Evolutionary conservation across 2,888 invertebrate genomes (phyloP).

Genomic region (Trilocha varians): DNA sequence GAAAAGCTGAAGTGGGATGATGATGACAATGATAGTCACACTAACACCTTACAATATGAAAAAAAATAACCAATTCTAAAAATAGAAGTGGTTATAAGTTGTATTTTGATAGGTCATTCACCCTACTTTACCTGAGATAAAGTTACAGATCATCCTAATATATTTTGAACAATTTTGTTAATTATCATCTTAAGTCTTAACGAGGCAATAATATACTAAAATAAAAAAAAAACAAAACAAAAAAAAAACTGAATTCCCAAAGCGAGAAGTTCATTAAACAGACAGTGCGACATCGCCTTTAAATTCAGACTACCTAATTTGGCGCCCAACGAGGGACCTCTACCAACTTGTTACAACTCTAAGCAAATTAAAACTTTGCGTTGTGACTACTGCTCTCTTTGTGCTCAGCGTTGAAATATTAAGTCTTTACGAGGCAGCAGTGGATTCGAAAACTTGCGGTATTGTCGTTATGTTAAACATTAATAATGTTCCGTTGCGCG

Average conservation of each 20-base stretch:
- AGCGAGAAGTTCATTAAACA: neutral
- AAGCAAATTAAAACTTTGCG: slow-evolving; percentile 71
- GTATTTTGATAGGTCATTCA: too few species aligned
- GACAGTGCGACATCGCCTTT: slow-evolving; percentile 11
- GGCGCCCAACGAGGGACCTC: slow-evolving; percentile 64
- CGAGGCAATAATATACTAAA: too few species aligned
- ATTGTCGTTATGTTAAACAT: slow-evolving; percentile 57
- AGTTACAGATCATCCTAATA: too few species aligned
- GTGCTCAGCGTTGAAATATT: slow-evolving; percentile 65
- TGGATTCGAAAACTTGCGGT: slow-evolving; percentile 48
- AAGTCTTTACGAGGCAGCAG: slow-evolving; percentile 65
- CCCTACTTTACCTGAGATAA: too few species aligned
- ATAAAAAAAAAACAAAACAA: too few species aligned
- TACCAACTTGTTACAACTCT: slow-evolving; percentile 70
- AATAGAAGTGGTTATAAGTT: too few species aligned
- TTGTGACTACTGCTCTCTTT: slow-evolving; percentile 64
- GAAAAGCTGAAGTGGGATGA: too few species aligned
- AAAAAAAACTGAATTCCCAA: neutral
- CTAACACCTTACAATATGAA: too few species aligned
- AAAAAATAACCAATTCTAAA: too few species aligned
- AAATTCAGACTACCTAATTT: slow-evolving; percentile 51
- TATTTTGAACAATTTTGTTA: too few species aligned
- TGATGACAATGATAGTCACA: too few species aligned
- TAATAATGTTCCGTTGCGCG: slow-evolving; percentile 47
- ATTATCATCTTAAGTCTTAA: too few species aligned